Evolutionary conservation across 2,113 vertebrate species (phyloP), one percentile per base, ranked within the genome.

Genomic region (Bubo scandiacus): DNA sequence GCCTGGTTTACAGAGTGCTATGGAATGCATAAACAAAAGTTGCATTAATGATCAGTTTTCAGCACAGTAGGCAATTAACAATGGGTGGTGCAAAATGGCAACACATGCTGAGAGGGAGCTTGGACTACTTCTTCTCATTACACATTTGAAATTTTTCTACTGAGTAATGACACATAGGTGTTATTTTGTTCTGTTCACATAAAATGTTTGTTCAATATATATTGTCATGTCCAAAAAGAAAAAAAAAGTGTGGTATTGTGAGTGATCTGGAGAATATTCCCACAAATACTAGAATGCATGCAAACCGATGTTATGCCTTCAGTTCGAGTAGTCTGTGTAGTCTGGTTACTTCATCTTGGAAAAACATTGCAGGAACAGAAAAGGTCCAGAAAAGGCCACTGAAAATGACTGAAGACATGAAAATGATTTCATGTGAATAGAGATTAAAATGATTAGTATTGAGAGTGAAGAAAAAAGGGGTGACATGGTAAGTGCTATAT

Each of bases 21-120:
- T 71, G 73, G 68, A 89, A 79, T 89, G 47, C 77, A 68, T 92
- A 92, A 96, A 81, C 68, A 92, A 94, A 91, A 61, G 36, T 68
- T 80, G 52, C 62, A 73, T 92, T 90, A 92, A 82, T 86, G 90
- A 87, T 84, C 47, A 32, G 78, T 86, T 94, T 94, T 55, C 81
- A 90, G 81, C 81, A 65, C 74, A 79, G 96, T 68, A 58, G 94
- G 81, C 40, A 54, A 70, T 86, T 88, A 95, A 61, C 83, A 49
- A 17, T 82, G 88, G 51, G 86, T 91, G 86, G 73, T 90, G 57
- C 70, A 89, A 61, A 95, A 91, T 79, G 40, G 77, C 89, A 91
- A 30, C 1, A 2, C 87, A 67, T 30, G 49, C 90, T 88, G 92
- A 85, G 93, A 88, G n/a, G 58, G 66, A 80, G 27, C 85, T 92